Evolutionary conservation across 1,140 invertebrate species (phyloP).

Genomic region (Aleiodes sp.): DNA sequence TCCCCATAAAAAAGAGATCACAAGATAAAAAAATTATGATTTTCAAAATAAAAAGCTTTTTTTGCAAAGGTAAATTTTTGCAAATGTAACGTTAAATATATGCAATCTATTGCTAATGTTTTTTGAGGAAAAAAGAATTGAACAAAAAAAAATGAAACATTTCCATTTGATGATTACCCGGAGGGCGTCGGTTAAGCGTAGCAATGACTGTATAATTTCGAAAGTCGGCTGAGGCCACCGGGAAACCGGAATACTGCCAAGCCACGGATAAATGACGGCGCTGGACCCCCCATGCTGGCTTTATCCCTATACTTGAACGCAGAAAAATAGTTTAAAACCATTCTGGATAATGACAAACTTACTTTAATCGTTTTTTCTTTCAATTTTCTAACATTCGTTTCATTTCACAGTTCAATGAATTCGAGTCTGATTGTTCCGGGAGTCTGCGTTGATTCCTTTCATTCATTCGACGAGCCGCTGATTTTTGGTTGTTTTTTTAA

Average conservation of each 20-base stretch:
- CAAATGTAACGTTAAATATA: too few relatives aligned
- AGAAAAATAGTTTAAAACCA: slow-evolving; percentile 10
- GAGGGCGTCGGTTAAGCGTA: slow-evolving; percentile 4
- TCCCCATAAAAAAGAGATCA: neutral
- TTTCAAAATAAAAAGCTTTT: neutral
- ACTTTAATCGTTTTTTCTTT: neutral
- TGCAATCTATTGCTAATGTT: neutral
- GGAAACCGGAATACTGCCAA: slow-evolving; percentile 34
- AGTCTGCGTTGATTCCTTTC: neutral
- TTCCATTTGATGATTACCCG: slow-evolving; percentile 13
- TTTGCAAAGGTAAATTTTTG: too few relatives aligned
- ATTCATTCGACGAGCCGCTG: neutral
- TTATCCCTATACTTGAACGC: neutral
- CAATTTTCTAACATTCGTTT: neutral
- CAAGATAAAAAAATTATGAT: neutral
- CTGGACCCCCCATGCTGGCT: slow-evolving; percentile 31
- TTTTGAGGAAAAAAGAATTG: neutral
- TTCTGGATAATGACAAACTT: neutral
- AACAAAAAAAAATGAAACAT: neutral
- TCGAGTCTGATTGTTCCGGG: neutral
- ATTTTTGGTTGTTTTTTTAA: slow-evolving; percentile 37
- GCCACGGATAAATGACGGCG: slow-evolving; percentile 24
- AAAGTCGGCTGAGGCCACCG: slow-evolving; percentile 32
- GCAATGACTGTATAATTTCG: slow-evolving; percentile 33
- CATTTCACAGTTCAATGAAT: neutral